Percentiles rank a stretch among this genome's conserved stretches.
Conservation (phyloP, 1,140 invertebrate species). For the Caligus rogercresseyi region DNA sequence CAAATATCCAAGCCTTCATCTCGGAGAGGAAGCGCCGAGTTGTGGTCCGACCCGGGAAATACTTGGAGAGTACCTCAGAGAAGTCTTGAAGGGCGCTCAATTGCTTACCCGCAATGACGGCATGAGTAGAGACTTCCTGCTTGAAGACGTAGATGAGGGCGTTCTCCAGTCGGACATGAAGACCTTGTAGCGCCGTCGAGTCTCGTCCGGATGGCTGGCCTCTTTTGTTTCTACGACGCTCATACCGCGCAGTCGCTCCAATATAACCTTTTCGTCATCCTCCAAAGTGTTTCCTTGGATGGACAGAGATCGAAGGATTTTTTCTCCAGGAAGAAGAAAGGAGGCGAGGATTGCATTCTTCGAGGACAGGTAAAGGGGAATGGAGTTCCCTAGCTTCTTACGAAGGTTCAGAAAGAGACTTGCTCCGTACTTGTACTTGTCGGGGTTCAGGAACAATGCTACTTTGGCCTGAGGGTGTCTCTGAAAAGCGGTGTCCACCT, state of each 20-base stretch:
- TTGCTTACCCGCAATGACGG: constrained; percentile 45
- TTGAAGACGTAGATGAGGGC: constrained; percentile 54
- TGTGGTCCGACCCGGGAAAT: constrained; percentile 50
- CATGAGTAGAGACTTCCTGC: constrained; percentile 54
- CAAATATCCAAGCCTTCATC: constrained; percentile 32
- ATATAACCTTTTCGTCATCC: background rate
- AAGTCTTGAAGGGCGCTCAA: constrained; percentile 52
- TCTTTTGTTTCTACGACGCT: background rate
- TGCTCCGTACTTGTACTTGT: background rate
- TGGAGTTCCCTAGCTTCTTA: background rate
- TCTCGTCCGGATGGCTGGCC: constrained; percentile 1
- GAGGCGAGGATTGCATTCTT: background rate
- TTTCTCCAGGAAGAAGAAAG: background rate
- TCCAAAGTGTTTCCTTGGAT: background rate
- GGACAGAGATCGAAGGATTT: background rate
- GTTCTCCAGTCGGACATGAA: constrained; percentile 72
- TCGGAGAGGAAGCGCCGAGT: constrained; percentile 43
- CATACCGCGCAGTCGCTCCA: background rate
- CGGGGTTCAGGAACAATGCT: background rate
- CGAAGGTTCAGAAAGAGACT: background rate
- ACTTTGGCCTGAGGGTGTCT: background rate
- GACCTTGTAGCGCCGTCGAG: constrained; percentile 32
- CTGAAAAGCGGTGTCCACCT: background rate
- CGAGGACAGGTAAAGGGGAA: background rate
- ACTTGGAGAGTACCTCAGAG: constrained; percentile 44